Conservation (phyloP, 2,888 invertebrate genomes). For the Tetanocera ferruginea region DNA sequence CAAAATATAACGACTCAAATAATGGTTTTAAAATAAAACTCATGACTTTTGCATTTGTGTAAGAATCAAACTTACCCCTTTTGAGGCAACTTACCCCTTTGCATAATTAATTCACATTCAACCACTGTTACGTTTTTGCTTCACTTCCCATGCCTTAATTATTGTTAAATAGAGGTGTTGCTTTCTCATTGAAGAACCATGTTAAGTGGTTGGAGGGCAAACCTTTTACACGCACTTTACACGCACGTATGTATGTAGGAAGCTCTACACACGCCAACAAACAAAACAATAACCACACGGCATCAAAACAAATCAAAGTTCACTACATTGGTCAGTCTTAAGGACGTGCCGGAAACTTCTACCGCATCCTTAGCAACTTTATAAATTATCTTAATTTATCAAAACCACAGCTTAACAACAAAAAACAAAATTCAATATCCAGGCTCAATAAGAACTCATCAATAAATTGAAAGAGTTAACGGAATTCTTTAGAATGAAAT, state of each 20-base stretch:
- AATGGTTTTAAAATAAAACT: too few relatives aligned
- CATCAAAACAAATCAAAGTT: neutral
- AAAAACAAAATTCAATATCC: neutral
- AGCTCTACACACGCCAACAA: neutral
- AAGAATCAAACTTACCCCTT: too few relatives aligned
- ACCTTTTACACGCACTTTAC: too few relatives aligned
- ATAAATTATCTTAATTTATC: slow-evolving; percentile 2
- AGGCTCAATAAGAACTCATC: slow-evolving; percentile 30
- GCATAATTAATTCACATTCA: neutral
- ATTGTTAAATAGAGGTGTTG: too few relatives aligned
- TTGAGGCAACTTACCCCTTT: slow-evolving; percentile 8
- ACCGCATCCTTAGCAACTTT: slow-evolving; percentile 1
- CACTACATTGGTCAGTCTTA: neutral
- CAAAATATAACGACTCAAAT: too few relatives aligned
- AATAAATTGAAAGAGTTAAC: slow-evolving; percentile 38
- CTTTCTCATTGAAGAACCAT: too few relatives aligned
- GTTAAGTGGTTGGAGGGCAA: too few relatives aligned
- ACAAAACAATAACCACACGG: neutral
- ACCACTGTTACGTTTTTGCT: too few relatives aligned
- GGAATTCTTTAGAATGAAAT: slow-evolving; percentile 27
- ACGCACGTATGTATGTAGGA: neutral
- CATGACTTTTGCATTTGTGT: too few relatives aligned
- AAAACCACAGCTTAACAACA: neutral
- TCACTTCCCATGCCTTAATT: too few relatives aligned
- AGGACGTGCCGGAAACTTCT: neutral